phyloP scores from a whole-genome alignment of 2,888 invertebrate genomes.

The Machimus atricapillus region DNA sequence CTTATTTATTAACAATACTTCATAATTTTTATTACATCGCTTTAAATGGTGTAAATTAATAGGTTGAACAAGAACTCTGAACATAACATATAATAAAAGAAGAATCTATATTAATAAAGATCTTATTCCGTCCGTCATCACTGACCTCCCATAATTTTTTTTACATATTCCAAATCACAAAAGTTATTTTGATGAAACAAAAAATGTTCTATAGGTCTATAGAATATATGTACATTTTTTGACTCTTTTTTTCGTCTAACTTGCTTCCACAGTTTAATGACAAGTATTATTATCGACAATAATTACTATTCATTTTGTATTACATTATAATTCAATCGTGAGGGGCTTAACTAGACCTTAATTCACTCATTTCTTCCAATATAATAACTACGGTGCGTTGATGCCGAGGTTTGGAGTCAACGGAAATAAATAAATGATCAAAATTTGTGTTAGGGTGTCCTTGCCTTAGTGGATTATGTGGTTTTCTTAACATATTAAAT shows the following conservation, averaged over 20 bases:
- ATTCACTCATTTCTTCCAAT: background rate
- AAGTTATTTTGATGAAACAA: no score
- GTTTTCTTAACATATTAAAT: background rate
- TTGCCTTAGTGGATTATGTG: background rate
- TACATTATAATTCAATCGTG: background rate
- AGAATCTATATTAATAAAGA: no score
- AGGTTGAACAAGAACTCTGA: no score
- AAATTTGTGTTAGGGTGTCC: background rate
- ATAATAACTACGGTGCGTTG: background rate
- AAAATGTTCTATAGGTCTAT: no score
- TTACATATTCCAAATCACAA: no score
- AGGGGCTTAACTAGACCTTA: background rate
- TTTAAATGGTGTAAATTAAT: no score
- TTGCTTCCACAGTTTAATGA: background rate
- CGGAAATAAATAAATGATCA: background rate
- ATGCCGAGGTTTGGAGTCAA: background rate
- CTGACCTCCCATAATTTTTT: no score
- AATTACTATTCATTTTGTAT: background rate
- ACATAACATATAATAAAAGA: no score
- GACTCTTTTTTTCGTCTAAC: background rate
- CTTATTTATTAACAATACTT: no score
- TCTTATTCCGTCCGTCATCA: no score
- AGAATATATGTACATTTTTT: no score
- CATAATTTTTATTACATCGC: no score
- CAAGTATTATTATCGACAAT: background rate